Percentiles rank a stretch among this genome's conserved stretches.
These are phyloP conservation scores for Siniperca knerii DNA, from an alignment of 2,113 vertebrate species.

Conservation along the genomic window DNA sequence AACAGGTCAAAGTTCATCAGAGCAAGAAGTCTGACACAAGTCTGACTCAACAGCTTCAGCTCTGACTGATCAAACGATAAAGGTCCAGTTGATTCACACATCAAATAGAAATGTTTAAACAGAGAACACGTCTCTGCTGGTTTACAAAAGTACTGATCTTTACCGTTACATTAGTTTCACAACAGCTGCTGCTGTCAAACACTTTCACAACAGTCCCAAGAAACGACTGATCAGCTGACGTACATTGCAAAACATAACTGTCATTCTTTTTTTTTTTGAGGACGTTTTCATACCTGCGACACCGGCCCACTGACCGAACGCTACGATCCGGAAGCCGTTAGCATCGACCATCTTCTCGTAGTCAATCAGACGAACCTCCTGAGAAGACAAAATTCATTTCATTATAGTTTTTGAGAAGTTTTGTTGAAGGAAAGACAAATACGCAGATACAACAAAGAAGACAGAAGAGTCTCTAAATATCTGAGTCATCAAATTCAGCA, in stretches of 20 bases:
- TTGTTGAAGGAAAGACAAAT: not conserved
- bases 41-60: not conserved
- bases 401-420: not conserved
- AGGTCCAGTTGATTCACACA: not conserved
- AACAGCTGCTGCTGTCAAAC: not conserved
- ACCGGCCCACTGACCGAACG: constrained; percentile 98
- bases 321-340: constrained; percentile 93
- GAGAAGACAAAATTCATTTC: constrained; percentile 35
- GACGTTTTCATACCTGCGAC: constrained; percentile 88
- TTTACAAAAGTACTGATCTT: not conserved
- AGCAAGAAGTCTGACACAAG: too few relatives aligned
- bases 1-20: too few relatives aligned
- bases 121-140: not conserved
- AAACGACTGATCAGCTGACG: not conserved
- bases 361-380: constrained; percentile 98
- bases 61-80: not conserved
- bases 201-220: not conserved
- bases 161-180: not conserved
- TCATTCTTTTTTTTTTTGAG: not conserved
- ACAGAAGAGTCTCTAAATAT: not conserved
- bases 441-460: not conserved
- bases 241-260: not conserved
- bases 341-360: constrained; percentile 99
- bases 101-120: not conserved
- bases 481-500: not conserved